These are phyloP conservation scores for Strigamia crassipes DNA, from an alignment of 2,888 invertebrate species.

Conservation along the genomic window DNA sequence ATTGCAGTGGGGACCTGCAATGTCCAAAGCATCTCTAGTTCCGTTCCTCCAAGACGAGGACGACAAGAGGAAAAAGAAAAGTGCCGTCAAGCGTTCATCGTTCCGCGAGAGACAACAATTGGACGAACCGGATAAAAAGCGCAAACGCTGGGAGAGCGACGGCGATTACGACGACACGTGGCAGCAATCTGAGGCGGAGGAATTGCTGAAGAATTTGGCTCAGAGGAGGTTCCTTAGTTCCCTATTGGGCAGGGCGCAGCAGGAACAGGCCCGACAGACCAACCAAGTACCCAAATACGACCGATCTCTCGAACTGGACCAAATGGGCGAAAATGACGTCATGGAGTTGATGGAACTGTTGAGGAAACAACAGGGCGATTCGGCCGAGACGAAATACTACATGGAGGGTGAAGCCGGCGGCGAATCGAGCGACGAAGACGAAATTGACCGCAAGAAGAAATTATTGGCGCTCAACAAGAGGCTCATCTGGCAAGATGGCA, in stretches of 20 bases:
- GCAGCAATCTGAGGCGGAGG: constrained; percentile 23
- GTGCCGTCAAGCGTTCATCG: neutral
- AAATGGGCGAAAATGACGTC: constrained; percentile 23
- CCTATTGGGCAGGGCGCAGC: constrained; percentile 5
- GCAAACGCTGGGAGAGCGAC: constrained; percentile 26
- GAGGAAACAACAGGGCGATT: neutral
- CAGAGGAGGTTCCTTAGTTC: constrained; percentile 36
- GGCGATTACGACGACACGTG: constrained; percentile 9
- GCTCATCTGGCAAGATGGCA: constrained; percentile 45
- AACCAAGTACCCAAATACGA: constrained; percentile 8
- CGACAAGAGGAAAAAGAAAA: constrained; percentile 43
- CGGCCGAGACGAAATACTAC: neutral
- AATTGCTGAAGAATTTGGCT: constrained; percentile 19
- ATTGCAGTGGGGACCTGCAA: neutral
- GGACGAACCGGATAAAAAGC: neutral
- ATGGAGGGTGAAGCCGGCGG: constrained; percentile 43
- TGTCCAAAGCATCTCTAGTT: neutral
- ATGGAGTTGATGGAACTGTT: constrained; percentile 4
- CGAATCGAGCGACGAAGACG: constrained; percentile 20
- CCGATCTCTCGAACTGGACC: neutral
- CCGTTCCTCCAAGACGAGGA: constrained; percentile 25
- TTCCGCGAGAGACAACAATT: constrained; percentile 44
- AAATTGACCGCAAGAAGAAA: constrained; percentile 22
- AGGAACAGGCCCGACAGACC: neutral
- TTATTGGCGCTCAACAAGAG: constrained; percentile 2